These are phyloP conservation scores for Luperina testacea DNA, from an alignment of 2,888 invertebrate genomes.

Conservation along the genomic window DNA sequence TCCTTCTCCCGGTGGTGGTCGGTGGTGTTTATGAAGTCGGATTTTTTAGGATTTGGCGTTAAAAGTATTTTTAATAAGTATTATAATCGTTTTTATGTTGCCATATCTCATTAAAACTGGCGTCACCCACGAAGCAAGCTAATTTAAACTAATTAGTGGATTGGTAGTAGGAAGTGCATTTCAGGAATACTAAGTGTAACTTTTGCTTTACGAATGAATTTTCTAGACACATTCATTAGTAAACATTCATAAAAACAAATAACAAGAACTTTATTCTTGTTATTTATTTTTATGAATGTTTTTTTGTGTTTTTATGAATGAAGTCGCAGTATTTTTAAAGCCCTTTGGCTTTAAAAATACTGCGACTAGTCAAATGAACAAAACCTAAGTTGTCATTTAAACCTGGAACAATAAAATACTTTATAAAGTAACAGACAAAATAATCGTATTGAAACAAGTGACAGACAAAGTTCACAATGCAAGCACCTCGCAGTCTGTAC, in stretches of 20 bases:
- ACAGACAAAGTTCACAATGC: constrained; percentile 40
- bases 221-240: background rate
- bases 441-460: constrained; percentile 29
- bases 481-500: constrained; percentile 29
- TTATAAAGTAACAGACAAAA: constrained; percentile 8
- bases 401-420: constrained; percentile 3
- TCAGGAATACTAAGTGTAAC: constrained; percentile 2
- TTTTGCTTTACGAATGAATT: background rate
- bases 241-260: background rate
- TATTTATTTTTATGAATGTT: too few relatives aligned
- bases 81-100: constrained; percentile 22
- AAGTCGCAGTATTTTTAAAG: too few relatives aligned
- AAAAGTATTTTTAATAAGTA: constrained; percentile 62
- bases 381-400: background rate
- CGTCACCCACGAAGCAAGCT: background rate
- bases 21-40: constrained; percentile 74
- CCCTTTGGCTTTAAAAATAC: background rate
- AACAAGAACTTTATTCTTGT: too few relatives aligned
- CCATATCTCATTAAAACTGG: background rate
- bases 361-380: background rate
- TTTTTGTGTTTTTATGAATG: too few relatives aligned
- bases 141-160: constrained; percentile 8
- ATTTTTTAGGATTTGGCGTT: constrained; percentile 68
- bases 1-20: constrained; percentile 72
- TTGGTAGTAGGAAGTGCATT: background rate